Conservation (phyloP, 2,888 invertebrate species). For the Thecophora atra region DNA sequence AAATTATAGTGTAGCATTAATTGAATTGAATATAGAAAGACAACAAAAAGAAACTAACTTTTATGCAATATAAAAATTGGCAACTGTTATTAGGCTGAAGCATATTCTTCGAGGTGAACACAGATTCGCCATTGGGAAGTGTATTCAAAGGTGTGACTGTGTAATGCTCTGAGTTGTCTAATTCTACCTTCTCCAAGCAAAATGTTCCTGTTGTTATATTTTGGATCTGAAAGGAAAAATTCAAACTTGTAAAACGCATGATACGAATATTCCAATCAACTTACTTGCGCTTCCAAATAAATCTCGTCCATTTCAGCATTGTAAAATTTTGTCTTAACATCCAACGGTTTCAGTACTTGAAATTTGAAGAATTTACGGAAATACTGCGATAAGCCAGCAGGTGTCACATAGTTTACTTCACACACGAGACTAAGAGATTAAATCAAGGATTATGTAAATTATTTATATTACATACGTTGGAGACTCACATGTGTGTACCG, state of each 20-base stretch:
- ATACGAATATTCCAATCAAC: conserved; percentile 26
- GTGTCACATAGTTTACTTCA: conserved; percentile 89
- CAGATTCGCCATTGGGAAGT: conserved; percentile 73
- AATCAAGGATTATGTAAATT: neutral
- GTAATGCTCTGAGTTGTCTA: conserved; percentile 93
- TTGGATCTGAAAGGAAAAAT: conserved; percentile 73
- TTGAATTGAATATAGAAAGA: neutral
- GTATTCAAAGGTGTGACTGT: conserved; percentile 80
- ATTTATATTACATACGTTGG: neutral
- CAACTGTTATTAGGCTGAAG: conserved; percentile 90
- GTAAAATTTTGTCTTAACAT: conserved; percentile 98
- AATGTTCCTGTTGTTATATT: conserved; percentile 94
- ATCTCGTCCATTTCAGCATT: conserved; percentile 88
- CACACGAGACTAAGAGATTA: conserved; percentile 80
- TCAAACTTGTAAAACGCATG: neutral
- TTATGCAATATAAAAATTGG: conserved; percentile 93
- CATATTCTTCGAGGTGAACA: conserved; percentile 82
- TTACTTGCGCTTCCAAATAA: conserved; percentile 75
- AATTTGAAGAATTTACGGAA: conserved; percentile 99
- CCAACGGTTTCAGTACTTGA: conserved; percentile 95
- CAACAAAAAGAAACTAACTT: conserved; percentile 64
- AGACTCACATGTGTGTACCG: conserved; percentile 89
- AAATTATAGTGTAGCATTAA: neutral
- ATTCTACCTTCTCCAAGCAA: conserved; percentile 90
- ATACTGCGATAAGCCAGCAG: conserved; percentile 79